phyloP scores from a whole-genome alignment of 2,888 invertebrate species.

The Hyles lineata region DNA sequence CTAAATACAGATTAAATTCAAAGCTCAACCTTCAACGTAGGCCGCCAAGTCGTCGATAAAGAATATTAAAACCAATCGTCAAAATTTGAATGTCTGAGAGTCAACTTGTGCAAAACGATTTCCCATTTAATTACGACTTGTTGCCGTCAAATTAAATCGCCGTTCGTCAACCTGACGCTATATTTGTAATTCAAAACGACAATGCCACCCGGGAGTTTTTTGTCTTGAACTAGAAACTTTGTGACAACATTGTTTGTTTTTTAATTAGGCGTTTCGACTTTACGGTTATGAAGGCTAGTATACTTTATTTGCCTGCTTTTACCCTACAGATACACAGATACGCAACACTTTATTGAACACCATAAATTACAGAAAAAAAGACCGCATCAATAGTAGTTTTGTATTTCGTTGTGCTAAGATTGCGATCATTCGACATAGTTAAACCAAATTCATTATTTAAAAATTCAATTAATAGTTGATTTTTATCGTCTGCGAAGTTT shows the following conservation, averaged over 20 bases:
- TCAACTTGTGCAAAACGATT: conserved; percentile 52
- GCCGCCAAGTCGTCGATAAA: not conserved
- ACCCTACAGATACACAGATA: no score
- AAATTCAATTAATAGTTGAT: no score
- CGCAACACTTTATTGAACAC: no score
- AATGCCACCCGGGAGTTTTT: conserved; percentile 56
- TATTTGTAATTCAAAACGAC: conserved; percentile 73
- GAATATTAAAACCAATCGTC: not conserved
- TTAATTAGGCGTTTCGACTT: conserved; percentile 20
- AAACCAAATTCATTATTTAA: no score
- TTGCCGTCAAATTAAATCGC: conserved; percentile 70
- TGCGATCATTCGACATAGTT: no score
- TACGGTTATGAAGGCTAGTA: not conserved
- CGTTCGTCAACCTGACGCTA: conserved; percentile 53
- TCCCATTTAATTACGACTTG: conserved; percentile 70
- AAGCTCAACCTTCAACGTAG: not conserved
- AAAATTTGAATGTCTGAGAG: not conserved
- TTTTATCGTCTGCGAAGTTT: no score
- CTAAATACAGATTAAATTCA: not conserved
- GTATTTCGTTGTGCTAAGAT: no score
- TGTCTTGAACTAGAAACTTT: conserved; percentile 31
- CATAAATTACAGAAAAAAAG: no score
- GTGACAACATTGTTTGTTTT: conserved; percentile 40
- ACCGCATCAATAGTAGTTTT: no score
- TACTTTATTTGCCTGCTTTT: no score